phyloP scores from a whole-genome alignment of 2,797 vertebrate genomes.

The Lutjanus argentimaculatus region DNA sequence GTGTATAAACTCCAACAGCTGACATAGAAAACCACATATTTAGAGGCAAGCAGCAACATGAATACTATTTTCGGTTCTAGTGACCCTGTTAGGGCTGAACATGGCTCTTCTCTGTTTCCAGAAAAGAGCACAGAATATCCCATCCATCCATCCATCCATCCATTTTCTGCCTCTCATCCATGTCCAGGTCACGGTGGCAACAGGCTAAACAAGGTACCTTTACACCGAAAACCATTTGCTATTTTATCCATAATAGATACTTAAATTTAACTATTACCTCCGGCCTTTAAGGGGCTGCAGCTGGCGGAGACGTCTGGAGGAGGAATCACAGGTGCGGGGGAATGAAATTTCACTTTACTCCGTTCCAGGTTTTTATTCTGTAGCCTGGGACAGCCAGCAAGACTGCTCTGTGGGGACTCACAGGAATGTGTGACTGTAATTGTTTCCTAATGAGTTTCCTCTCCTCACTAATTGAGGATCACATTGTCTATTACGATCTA shows the following conservation, averaged over 20 bases:
- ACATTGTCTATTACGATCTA: conserved; percentile 60
- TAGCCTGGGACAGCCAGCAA: conserved; percentile 36
- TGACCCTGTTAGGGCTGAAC: conserved; percentile 40
- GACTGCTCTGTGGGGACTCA: conserved; percentile 62
- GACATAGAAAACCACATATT: conserved; percentile 22
- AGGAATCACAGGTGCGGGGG: conserved; percentile 60
- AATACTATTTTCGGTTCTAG: conserved; percentile 38
- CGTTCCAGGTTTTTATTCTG: conserved; percentile 54
- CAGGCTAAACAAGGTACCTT: conserved; percentile 51
- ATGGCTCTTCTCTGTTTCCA: conserved; percentile 5
- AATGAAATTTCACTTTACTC: conserved; percentile 51
- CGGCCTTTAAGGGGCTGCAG: conserved; percentile 60
- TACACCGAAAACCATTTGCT: conserved; percentile 53
- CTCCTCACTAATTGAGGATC: conserved; percentile 68
- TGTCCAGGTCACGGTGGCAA: conserved; percentile 16
- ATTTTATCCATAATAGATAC: conserved; percentile 65
- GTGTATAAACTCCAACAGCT: not conserved
- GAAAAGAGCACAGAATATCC: conserved; percentile 27
- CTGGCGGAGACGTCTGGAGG: conserved; percentile 61
- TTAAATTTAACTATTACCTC: conserved; percentile 62
- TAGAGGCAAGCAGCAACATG: not conserved
- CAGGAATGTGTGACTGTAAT: conserved; percentile 69
- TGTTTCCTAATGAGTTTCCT: conserved; percentile 76
- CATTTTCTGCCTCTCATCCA: conserved; percentile 28
- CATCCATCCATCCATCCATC: conserved; percentile 25